phyloP scores from a whole-genome alignment of 2,113 vertebrate species.

The Salvelinus alpinus region DNA sequence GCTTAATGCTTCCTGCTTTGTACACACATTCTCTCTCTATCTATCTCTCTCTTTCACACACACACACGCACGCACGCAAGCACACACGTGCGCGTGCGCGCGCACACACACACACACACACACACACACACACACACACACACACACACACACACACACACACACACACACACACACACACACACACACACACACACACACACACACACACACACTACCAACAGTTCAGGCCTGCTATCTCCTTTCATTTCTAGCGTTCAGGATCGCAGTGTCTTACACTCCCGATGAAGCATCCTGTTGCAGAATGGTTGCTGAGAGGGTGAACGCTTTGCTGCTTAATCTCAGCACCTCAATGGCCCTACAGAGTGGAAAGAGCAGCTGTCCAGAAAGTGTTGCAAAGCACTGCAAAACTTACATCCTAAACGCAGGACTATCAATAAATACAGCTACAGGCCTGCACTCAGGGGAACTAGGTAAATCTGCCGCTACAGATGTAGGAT shows the following conservation, averaged over 20 bases:
- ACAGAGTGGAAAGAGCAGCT: not conserved
- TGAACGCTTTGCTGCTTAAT: not conserved
- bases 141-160: not conserved
- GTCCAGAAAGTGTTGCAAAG: not conserved
- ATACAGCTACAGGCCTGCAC: not conserved
- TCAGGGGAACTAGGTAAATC: not conserved
- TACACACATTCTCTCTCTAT: too few species aligned
- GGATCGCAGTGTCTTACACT: too few species aligned
- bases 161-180: not conserved
- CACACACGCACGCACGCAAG: not conserved
- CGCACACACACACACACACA: not conserved
- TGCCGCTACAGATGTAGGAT: not conserved
- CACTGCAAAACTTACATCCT: not conserved
- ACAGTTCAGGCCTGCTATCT: too few species aligned
- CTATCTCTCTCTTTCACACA: not conserved
- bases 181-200: not conserved
- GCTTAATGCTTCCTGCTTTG: conserved; percentile 3
- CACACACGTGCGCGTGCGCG: too few species aligned
- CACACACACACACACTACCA: not conserved
- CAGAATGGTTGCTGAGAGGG: not conserved
- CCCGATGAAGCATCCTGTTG: not conserved
- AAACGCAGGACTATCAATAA: not conserved
- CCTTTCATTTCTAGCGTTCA: too few species aligned
- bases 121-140: not conserved
- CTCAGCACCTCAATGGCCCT: not conserved